Evolutionary conservation across 2,113 vertebrate species (phyloP), one percentile per base, ranked within the genome.

Genomic region (Malurus melanocephalus): DNA sequence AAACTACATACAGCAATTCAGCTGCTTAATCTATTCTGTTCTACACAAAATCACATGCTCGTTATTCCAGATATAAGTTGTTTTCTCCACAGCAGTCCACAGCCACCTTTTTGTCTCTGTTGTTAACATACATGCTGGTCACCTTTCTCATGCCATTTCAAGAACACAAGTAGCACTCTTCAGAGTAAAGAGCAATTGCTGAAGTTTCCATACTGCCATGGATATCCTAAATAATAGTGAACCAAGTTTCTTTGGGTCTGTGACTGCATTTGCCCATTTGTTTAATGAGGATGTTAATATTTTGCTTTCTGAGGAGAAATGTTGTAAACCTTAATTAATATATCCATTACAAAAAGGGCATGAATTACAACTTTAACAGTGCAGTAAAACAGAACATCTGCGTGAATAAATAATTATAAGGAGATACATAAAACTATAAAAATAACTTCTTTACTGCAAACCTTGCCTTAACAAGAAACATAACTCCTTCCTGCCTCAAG

Each of bases 381-480:
- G 42, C 60, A 69, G 51, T 92, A 90, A 90, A 94, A 71, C 2
- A 79, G 51, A 88, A 51, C 32, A 55, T 84, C 30, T 86, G n/a
- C 2, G 2, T 49, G 33, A 71, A 91, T 80, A 92, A 82, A 84
- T 94, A 96, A 92, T 59, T 93, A 56, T 40, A 93, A 88, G 45
- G 68, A 87, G 89, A 83, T 93, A 96, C 62, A 88, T 92, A 95
- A 94, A 95, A 89, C 89, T 93, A 92, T 55, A 56, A 88, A 92
- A 90, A 82, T 81, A 80, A 87, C 95, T 92, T 94, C 61, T 95
- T 88, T 94, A 80, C 61, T 93, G 94, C 75, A 80, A 78, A 87
- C 80, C 59, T 94, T 95, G 92, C 77, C 93, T 96, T 96, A 96
- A 96, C 95, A 94, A 94, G 95, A 94, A 97, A 96, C 78, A 96